phyloP scores from a whole-genome alignment of 2,113 vertebrate genomes.

The Erythrolamprus reginae region DNA sequence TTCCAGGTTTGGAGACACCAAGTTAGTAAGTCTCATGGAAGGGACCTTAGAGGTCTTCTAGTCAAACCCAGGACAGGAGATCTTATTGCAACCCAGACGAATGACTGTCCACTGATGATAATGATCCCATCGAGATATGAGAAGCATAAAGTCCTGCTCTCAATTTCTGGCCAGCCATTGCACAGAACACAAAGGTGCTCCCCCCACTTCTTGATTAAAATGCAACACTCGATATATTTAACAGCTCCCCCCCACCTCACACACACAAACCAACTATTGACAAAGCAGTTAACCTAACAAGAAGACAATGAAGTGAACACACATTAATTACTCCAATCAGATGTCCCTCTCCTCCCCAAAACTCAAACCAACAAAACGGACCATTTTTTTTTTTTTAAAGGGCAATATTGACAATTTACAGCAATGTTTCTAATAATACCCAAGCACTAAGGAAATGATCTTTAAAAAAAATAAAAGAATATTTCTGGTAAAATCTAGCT shows the following conservation, averaged over 20 bases:
- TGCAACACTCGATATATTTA: constrained; percentile 19
- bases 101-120: background rate
- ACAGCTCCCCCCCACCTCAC: background rate
- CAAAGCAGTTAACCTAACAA: background rate
- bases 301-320: constrained; percentile 8
- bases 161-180: background rate
- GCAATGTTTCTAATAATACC: background rate
- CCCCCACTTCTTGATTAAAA: constrained; percentile 37
- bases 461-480: background rate
- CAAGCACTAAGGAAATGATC: background rate
- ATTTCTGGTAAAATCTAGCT: background rate
- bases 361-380: background rate
- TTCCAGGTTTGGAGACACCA: background rate
- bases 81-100: background rate
- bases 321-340: background rate
- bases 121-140: background rate
- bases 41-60: background rate
- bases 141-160: background rate
- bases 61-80: background rate
- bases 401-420: background rate
- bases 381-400: background rate
- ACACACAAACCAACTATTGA: background rate
- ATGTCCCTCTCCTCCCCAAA: background rate
- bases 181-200: background rate
- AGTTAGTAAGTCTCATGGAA: background rate